Evolutionary conservation across 2,888 invertebrate species (phyloP), one percentile per base, ranked within the genome.

Genomic region (Latrodectus elegans): DNA sequence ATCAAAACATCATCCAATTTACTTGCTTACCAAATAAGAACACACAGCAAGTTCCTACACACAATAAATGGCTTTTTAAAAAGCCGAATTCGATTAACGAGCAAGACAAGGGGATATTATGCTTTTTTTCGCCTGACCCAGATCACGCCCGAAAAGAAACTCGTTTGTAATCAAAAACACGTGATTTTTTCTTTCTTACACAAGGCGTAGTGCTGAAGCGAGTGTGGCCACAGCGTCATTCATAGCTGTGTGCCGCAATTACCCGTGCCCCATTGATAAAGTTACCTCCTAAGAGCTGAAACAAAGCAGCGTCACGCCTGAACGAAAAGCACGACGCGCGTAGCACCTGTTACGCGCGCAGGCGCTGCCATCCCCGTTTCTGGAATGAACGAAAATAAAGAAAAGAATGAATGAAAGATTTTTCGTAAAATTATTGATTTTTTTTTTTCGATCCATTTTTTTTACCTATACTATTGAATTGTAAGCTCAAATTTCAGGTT

Each of bases 231-330:
- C 60, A 60, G n/a, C 10, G 60, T 80, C 67, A 75, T 17, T 38
- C 68, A 75, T 53, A 38, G 51, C 71, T 12, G 6, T 71, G n/a
- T 64, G 49, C 76, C 65, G 60, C 75, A 75, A 74, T 79, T 84
- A 85, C 85, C 85, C 26, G 71, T 86, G 85, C 75, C 80, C 85
- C 80, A 86, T 86, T 86, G 80, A 86, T 86, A 76, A 85, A 85
- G 64, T 80, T 55, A 74, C 73, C 52, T 38, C 60, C 72, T 26
- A 53, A 64, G 67, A 77, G 14, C 12, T 15, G 60, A 60, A 60
- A 10, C 12, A 55, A 55, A 10, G n/a, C 12, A 60, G 12, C 60
- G 60, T 60, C 60, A 60, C 12, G 60, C 60, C 6, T 60, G 60
- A 60, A 60, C 10, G 60, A 60, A 60, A 15, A 60, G 11, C 60